Base-by-base conservation (phyloP, 2,888 invertebrate species). In the Xestobium rufovillosum region DNA sequence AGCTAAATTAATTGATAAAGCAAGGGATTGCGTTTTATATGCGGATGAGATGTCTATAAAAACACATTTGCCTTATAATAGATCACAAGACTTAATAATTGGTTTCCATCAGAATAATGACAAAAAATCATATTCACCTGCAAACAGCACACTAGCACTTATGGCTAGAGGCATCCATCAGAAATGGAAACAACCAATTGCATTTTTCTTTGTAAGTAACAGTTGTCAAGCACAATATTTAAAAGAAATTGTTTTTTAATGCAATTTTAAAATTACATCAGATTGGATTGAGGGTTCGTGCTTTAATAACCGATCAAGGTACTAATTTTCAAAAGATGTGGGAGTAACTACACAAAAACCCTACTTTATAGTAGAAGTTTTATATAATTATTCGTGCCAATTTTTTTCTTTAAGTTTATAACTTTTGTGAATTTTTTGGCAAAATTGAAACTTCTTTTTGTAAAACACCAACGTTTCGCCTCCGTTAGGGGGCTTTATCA, bases 131-230 rank as follows among this genome's bases (percentile, higher is more conserved):
- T 36, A 30, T 14, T 36, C 36, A 16, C 36, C 39, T 13, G 42
- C 42, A 14, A 11, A 26, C 16, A 25, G 10, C 27, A 39, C 39
- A 4, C 28, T 23, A 12, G 38, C 36, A 15, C 8, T 42, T 8
- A 36, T 42, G 42, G 34, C 29, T 10, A 31, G 36, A 14, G 39
- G 31, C 17, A 10, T 36, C 6, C 12, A 14, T 14, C 10, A 15
- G 8, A 38, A 31, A 10, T 42, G 36, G 31, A 39, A 34, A 29
- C 29, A 38, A 36, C 28, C 41, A 9, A n/a, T 44, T 9, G 27
- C 26, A 4, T 39, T 34, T 11, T 27, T 23, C 15, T 44, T 44
- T 11, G 19, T 25, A n/a, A 10, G 38, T 25, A 19, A 38, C n/a
- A 31, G 31, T 9, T 41, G 39, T 28, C 30, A 32, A 16, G 36